phyloP scores from a whole-genome alignment of 2,113 vertebrate species.

The Bubalus kerabau region DNA sequence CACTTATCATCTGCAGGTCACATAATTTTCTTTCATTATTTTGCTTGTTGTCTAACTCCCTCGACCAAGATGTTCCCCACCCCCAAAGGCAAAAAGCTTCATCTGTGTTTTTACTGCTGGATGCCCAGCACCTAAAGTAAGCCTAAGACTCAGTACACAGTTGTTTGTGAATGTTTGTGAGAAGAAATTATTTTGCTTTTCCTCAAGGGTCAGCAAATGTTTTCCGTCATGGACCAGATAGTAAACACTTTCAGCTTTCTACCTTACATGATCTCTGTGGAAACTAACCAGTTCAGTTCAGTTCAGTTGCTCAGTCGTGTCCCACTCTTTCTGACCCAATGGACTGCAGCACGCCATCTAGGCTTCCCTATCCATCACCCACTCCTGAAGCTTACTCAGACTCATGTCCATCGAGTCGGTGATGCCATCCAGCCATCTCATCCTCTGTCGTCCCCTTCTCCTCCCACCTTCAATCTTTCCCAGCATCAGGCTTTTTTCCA shows the following conservation, averaged over 20 bases:
- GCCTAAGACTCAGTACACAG: neutral
- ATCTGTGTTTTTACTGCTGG: neutral
- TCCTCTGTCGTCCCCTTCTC: neutral
- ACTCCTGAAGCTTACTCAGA: neutral
- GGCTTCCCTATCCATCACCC: neutral
- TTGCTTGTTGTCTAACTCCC: neutral
- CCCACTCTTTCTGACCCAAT: neutral
- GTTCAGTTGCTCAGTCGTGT: neutral
- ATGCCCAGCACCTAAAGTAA: neutral
- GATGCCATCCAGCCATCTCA: neutral
- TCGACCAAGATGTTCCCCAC: neutral
- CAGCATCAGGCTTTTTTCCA: neutral
- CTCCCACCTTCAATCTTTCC: neutral
- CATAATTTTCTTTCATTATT: neutral
- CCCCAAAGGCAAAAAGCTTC: neutral
- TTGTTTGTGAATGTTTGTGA: too few relatives aligned
- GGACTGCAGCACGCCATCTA: rapidly evolving
- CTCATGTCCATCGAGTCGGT: neutral
- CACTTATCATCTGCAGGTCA: too few relatives aligned
- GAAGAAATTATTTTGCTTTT: neutral
- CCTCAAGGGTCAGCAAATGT: neutral
- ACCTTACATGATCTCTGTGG: neutral
- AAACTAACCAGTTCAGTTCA: neutral
- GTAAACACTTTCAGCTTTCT: neutral
- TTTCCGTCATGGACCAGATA: too few relatives aligned